Percentiles rank a stretch among this genome's conserved stretches.
Evolutionary conservation across 2,113 vertebrate species (phyloP).

Genomic region (Pterocles gutturalis): DNA sequence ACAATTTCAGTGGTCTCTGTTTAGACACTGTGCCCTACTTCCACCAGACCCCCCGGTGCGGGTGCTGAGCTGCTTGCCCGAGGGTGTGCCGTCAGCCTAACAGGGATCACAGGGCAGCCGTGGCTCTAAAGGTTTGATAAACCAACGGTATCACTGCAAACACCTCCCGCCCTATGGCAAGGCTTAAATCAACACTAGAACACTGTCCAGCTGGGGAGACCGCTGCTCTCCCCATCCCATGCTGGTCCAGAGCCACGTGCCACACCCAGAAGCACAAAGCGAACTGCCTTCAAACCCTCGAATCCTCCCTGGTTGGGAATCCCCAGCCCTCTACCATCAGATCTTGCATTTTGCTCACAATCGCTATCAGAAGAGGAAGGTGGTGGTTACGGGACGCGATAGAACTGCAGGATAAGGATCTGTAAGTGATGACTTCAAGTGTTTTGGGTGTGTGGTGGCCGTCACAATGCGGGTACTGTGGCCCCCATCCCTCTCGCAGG

Average conservation of each 20-base stretch:
- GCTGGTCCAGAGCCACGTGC: neutral
- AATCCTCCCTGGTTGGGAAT: neutral
- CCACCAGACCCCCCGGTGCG: neutral
- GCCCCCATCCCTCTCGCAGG: neutral
- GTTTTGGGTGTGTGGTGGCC: neutral
- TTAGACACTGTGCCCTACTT: neutral
- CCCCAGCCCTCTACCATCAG: neutral
- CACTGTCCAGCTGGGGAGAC: neutral
- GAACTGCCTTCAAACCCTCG: neutral
- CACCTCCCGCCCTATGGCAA: neutral
- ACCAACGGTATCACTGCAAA: neutral
- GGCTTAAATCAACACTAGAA: neutral
- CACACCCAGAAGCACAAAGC: neutral
- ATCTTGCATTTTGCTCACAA: accelerated
- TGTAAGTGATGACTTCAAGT: neutral
- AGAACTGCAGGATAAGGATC: neutral
- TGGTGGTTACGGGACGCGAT: neutral
- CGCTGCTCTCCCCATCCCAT: neutral
- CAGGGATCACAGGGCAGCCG: neutral
- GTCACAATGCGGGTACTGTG: neutral
- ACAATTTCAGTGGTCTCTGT: neutral
- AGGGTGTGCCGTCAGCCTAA: neutral
- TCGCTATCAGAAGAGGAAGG: neutral
- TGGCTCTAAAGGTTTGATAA: neutral
- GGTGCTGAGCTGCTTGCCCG: neutral